Base-by-base conservation (phyloP, 2,797 vertebrate species). In the Cephalopachus bancanus region DNA sequence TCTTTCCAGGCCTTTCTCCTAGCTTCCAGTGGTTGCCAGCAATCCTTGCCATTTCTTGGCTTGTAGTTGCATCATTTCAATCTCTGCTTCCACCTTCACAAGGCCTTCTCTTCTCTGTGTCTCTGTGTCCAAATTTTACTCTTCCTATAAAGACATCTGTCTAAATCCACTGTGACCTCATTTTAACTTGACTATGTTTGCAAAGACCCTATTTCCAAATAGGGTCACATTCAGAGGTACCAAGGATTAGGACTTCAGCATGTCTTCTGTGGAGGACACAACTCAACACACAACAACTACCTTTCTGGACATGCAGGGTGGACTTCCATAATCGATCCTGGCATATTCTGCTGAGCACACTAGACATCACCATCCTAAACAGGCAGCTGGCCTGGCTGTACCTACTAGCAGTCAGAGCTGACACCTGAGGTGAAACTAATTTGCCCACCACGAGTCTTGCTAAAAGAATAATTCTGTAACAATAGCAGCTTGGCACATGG, bases 401-500 rank as follows among this genome's bases (percentile, higher is more conserved):
- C 55, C 8, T 62, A 30, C 10, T 17, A 33, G 67, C 55, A 33
- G 2, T 3, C 51, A 74, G 71, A 83, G 55, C 28, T 19, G 15
- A 51, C 24, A 30, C 6, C 62, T 69, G 3, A 3, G 10, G 49
- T 20, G 33, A 51, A 22, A 44, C 44, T 0, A 0, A 74, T 12
- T 37, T 72, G 65, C 24, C 20, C 20, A 5, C 55, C 51, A 11
- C 1, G 3, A n/a, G 64, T 74, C 9, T 20, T 44, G 14, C 51
- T 10, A 14, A 53, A 75, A 12, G 30, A 59, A 75, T 8, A 33
- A 44, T 28, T 64, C 44, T 57, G 28, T 44, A n/a, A 28, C 3
- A 28, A 88, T 0, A 4, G 75, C 44, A 24, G 3, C 7, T 17
- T 16, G 12, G 67, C 16, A 9, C 0, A 0, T 16, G 44, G 14